Evolutionary conservation across 2,113 vertebrate genomes (phyloP).

Genomic region (Hiodon tergisus): DNA sequence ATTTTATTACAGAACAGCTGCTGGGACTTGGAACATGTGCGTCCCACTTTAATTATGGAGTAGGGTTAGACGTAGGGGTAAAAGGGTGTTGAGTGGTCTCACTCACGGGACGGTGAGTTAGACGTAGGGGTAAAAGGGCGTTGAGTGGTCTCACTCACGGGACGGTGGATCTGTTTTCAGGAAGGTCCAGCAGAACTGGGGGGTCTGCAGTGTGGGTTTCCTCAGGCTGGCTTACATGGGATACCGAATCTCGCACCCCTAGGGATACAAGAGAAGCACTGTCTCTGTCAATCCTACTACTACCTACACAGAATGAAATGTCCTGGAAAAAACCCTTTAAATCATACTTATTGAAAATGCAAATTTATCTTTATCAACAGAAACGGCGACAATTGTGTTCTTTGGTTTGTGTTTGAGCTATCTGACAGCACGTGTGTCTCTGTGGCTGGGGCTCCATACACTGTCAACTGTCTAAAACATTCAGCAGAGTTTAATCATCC

Average conservation of each 20-base stretch:
- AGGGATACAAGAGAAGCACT: constrained; percentile 14
- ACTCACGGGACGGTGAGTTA: constrained; percentile 69
- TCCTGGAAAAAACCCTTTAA: too few relatives aligned
- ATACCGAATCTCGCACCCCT: constrained; percentile 90
- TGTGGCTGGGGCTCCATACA: too few relatives aligned
- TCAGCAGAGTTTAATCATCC: too few relatives aligned
- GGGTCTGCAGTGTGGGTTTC: constrained; percentile 68
- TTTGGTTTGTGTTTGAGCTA: too few relatives aligned
- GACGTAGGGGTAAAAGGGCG: neutral
- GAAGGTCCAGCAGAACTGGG: constrained; percentile 77
- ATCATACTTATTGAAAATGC: too few relatives aligned
- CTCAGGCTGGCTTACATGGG: constrained; percentile 72
- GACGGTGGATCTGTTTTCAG: constrained; percentile 72
- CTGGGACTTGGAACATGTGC: too few relatives aligned
- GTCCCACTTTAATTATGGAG: too few relatives aligned
- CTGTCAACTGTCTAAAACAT: too few relatives aligned
- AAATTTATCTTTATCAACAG: too few relatives aligned
- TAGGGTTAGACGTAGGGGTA: neutral
- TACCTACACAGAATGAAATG: neutral
- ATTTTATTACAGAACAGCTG: neutral
- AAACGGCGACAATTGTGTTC: too few relatives aligned
- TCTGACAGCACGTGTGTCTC: too few relatives aligned
- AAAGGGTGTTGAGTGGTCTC: neutral
- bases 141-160: constrained; percentile 65
- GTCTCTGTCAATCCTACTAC: neutral